Percentiles rank a stretch among this genome's conserved stretches.
Conservation (phyloP, 2,113 vertebrate genomes). For the Rhineura floridana region DNA sequence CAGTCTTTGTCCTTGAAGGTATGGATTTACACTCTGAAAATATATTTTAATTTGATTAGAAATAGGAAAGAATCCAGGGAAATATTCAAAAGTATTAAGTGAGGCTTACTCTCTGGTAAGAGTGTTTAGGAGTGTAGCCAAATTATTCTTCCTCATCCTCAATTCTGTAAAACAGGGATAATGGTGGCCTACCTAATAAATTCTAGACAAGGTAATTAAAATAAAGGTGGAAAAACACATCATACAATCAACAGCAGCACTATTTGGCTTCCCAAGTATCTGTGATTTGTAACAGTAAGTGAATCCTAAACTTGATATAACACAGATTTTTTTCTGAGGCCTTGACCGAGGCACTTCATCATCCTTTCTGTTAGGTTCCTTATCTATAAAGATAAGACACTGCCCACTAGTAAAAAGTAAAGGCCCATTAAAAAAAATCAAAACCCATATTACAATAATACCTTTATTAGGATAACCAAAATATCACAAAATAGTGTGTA, state of each 20-base stretch:
- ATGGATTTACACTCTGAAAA: constrained; percentile 89
- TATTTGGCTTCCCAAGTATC: not conserved
- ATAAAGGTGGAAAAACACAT: not conserved
- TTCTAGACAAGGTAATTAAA: no score
- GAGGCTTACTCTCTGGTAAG: not conserved
- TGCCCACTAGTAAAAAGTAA: no score
- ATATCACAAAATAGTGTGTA: no score
- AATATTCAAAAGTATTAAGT: not conserved
- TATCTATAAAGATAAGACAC: no score
- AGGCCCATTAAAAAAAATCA: no score
- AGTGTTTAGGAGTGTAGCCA: not conserved
- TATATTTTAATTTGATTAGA: constrained; percentile 1
- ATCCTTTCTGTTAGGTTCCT: no score
- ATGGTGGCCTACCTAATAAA: not conserved
- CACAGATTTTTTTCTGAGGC: no score
- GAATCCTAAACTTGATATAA: no score
- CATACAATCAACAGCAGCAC: not conserved
- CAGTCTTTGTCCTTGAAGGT: constrained; percentile 92
- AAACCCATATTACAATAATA: no score
- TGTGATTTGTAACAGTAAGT: not conserved
- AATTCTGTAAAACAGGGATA: not conserved
- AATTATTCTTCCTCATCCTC: not conserved
- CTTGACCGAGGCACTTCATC: no score
- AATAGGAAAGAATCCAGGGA: constrained; percentile 22
- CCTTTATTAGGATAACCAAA: no score